phyloP scores from a whole-genome alignment of 2,888 invertebrate species.

The Neoascia interrupta region DNA sequence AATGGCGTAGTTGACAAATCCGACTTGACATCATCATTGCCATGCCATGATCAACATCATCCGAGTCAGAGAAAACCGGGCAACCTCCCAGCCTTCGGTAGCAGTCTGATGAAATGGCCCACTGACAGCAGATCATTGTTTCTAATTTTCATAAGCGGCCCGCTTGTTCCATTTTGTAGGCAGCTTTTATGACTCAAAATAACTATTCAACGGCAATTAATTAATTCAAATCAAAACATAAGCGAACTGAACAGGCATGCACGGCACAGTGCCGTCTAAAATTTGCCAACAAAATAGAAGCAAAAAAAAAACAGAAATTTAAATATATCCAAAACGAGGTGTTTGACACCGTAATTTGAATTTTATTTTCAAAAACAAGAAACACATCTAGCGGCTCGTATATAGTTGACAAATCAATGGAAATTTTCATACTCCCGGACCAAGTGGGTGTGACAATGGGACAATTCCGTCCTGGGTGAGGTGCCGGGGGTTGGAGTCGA shows the following conservation, averaged over 20 bases:
- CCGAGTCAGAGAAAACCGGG: neutral
- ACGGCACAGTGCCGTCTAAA: too few species aligned
- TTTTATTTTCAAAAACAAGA: slow-evolving; percentile 38
- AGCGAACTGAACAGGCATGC: slow-evolving; percentile 12
- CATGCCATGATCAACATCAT: neutral
- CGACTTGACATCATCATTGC: slow-evolving; percentile 24
- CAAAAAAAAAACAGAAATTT: slow-evolving; percentile 7
- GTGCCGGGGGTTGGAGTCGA: neutral
- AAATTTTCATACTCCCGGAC: slow-evolving; percentile 11
- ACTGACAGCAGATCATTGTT: slow-evolving; percentile 4
- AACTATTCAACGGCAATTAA: too few species aligned
- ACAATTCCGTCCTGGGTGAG: neutral
- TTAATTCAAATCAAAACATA: slow-evolving; percentile 31
- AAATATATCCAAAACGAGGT: slow-evolving; percentile 44
- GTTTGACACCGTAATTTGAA: slow-evolving; percentile 60
- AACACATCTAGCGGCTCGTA: neutral
- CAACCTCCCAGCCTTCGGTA: too few species aligned
- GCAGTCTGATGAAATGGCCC: slow-evolving; percentile 26
- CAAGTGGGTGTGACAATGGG: slow-evolving; percentile 50
- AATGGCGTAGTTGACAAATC: slow-evolving; percentile 40
- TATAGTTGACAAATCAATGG: slow-evolving; percentile 20
- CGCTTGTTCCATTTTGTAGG: slow-evolving; percentile 19
- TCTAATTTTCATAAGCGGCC: neutral
- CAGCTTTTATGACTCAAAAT: slow-evolving; percentile 1
- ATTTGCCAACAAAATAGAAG: neutral